A percentile compares a stretch with the other conserved stretches of the same genome.
These are phyloP conservation scores for Benthosema pterotum DNA, from an alignment of 2,797 vertebrate genomes.

Conservation along the genomic window DNA sequence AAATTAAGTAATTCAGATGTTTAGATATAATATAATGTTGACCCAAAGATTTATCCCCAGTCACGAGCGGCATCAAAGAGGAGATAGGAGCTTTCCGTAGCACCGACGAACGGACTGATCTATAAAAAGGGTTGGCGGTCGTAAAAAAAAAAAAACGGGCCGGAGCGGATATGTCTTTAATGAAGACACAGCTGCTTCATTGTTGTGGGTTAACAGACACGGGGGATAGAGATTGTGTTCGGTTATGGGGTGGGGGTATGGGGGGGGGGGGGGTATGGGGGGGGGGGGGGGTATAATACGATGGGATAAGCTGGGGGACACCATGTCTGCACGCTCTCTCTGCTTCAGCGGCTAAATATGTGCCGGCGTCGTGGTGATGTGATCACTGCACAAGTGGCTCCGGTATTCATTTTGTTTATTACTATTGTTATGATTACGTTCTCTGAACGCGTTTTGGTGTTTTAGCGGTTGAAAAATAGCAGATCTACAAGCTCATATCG, in stretches of 20 bases:
- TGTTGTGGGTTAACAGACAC: constrained; percentile 4
- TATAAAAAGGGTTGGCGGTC: constrained; percentile 13
- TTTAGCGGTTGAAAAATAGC: too few relatives aligned
- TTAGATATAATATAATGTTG: too few relatives aligned
- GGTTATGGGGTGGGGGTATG: constrained; percentile 6
- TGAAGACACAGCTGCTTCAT: constrained; percentile 16
- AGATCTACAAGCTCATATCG: too few relatives aligned
- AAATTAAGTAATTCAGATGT: too few relatives aligned
- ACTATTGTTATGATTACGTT: too few relatives aligned
- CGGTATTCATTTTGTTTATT: too few relatives aligned
- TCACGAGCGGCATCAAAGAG: too few relatives aligned
- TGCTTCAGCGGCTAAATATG: constrained; percentile 2
- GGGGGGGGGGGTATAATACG: background rate
- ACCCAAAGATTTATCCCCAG: too few relatives aligned
- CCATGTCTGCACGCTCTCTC: constrained; percentile 7
- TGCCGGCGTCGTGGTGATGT: constrained; percentile 11
- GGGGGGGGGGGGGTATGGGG: constrained; percentile 3
- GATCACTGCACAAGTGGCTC: background rate
- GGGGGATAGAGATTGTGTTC: background rate
- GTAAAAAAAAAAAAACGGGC: constrained; percentile 31
- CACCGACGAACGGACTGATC: background rate
- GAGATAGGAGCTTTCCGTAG: too few relatives aligned
- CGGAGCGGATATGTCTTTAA: constrained; percentile 11
- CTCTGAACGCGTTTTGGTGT: too few relatives aligned
- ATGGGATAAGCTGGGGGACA: background rate